A percentile compares a stretch with the other conserved stretches of the same genome.
Conservation (phyloP, 1,140 invertebrate species). For the Cydia strobilella region DNA sequence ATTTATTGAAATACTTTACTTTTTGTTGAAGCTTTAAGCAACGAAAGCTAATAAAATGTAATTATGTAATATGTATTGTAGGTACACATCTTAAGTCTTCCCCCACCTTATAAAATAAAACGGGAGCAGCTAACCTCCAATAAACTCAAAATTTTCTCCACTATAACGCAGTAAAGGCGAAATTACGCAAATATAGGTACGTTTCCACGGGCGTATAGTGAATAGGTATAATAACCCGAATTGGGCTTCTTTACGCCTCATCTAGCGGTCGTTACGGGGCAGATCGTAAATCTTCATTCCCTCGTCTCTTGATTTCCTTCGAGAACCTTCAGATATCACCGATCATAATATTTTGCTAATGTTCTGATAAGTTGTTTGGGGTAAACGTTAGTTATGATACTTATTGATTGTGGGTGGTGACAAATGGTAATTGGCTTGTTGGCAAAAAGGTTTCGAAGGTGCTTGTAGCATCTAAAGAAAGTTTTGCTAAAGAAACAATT, state of each 20-base stretch:
- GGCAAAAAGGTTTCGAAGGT: background rate
- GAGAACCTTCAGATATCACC: constrained; percentile 63
- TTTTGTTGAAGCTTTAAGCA: background rate
- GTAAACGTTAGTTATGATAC: background rate
- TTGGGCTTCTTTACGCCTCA: constrained; percentile 78
- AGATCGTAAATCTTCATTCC: constrained; percentile 77
- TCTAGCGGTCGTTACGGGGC: constrained; percentile 74
- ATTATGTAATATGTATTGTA: constrained; percentile 10
- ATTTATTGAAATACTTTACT: background rate
- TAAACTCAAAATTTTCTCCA: constrained; percentile 30
- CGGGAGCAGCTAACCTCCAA: constrained; percentile 17
- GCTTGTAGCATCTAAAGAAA: background rate
- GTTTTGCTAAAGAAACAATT: background rate
- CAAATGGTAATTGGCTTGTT: background rate
- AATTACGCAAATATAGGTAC: constrained; percentile 38
- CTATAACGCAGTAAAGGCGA: constrained; percentile 33
- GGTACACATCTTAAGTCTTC: background rate
- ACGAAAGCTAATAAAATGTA: background rate
- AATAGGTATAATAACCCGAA: constrained; percentile 69
- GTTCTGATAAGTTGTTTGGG: constrained; percentile 24
- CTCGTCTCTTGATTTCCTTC: constrained; percentile 55
- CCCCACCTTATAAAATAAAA: constrained; percentile 19
- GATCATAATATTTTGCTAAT: constrained; percentile 54
- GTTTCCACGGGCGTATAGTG: constrained; percentile 44
- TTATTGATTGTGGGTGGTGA: background rate